phyloP scores from a whole-genome alignment of 2,113 vertebrate species.

The Psilopsiagon aurifrons region DNA sequence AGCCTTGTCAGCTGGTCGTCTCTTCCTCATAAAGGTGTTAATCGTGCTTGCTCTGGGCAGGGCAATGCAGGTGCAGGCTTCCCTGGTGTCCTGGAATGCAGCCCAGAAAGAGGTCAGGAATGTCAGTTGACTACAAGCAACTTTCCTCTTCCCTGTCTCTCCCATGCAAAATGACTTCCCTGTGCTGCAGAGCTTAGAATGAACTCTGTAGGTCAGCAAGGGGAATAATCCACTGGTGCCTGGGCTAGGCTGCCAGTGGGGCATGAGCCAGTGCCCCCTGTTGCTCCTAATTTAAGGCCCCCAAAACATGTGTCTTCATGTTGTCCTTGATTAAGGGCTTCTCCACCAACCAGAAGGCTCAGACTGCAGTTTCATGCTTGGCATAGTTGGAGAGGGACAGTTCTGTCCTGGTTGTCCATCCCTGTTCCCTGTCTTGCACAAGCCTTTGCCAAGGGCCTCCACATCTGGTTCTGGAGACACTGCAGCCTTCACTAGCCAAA shows the following conservation, averaged over 20 bases:
- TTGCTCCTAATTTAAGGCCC: background rate
- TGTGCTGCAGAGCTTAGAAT: background rate
- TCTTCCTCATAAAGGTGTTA: background rate
- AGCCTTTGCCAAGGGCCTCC: background rate
- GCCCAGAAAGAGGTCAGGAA: background rate
- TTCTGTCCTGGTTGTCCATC: background rate
- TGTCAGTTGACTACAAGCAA: background rate
- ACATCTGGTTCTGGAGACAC: background rate
- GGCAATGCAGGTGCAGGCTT: background rate
- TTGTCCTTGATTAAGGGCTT: background rate
- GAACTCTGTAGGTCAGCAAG: background rate
- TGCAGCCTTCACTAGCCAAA: background rate
- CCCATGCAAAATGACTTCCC: background rate
- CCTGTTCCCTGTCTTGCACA: background rate
- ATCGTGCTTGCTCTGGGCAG: background rate
- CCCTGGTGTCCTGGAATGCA: background rate
- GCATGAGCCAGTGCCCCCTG: background rate
- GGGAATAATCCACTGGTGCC: background rate
- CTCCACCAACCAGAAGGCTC: background rate
- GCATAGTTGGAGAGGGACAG: background rate
- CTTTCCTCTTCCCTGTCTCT: background rate
- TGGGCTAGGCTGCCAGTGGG: background rate
- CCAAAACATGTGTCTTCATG: rapidly evolving
- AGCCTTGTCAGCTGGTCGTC: background rate
- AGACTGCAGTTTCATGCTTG: background rate